A percentile compares a stretch with the other conserved stretches of the same genome.
These are phyloP conservation scores for Apostichopus californicus DNA, from an alignment of 35 echinoderm and acorn worm genomes.

Conservation along the genomic window DNA sequence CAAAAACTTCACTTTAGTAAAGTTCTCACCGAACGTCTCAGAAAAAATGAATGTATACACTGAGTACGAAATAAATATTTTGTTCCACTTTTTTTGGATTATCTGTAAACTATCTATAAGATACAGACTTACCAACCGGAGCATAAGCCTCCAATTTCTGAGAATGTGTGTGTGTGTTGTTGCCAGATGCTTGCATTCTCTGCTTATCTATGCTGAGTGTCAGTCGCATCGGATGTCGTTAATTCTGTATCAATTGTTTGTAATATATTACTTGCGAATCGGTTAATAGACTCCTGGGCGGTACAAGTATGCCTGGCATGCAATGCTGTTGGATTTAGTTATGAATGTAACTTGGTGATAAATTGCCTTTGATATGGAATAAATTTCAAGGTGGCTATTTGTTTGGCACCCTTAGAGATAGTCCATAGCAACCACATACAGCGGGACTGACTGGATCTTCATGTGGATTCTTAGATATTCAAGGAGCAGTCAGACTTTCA, in stretches of 20 bases:
- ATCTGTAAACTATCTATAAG: no score
- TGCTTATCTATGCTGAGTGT: not conserved
- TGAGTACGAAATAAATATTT: no score
- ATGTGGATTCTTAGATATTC: not conserved
- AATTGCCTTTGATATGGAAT: conserved; percentile 14
- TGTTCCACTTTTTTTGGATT: no score
- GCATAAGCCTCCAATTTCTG: no score
- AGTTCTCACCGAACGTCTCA: no score
- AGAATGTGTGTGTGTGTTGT: no score
- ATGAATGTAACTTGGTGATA: not conserved
- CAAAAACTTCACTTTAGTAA: no score
- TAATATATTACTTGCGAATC: conserved; percentile 5
- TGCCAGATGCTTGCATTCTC: not conserved
- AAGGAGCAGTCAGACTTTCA: no score
- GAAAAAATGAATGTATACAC: no score
- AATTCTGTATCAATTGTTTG: conserved; percentile 14
- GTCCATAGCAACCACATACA: not conserved
- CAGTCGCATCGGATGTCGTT: not conserved
- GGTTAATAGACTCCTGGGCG: not conserved
- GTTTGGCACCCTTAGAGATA: not conserved
- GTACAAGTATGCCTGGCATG: not conserved
- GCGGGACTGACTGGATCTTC: not conserved
- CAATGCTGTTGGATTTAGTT: not conserved
- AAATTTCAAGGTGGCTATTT: not conserved
- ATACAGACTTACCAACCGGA: no score